phyloP scores from a whole-genome alignment of 2,888 invertebrate species.

The Tipula vernalis region DNA sequence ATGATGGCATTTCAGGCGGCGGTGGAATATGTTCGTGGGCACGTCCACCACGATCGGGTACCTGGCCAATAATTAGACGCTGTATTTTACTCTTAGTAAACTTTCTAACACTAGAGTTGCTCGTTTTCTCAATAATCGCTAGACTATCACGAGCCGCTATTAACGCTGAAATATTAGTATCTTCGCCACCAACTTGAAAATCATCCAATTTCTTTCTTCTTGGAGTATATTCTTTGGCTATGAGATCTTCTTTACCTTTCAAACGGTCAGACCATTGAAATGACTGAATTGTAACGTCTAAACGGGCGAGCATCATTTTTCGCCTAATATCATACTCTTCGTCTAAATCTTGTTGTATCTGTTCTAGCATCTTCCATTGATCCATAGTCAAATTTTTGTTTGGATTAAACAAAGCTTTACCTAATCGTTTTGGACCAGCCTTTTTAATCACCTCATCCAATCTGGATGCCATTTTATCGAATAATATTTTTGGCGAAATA shows the following conservation, averaged over 20 bases:
- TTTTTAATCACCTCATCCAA: slow-evolving; percentile 51
- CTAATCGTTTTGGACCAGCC: slow-evolving; percentile 42
- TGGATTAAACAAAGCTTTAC: slow-evolving; percentile 62
- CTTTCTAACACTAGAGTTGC: slow-evolving; percentile 70
- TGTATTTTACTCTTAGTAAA: slow-evolving; percentile 76
- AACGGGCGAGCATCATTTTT: slow-evolving; percentile 75
- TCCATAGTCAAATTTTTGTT: slow-evolving; percentile 53
- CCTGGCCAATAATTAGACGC: slow-evolving; percentile 81
- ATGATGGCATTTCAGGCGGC: slow-evolving; percentile 94
- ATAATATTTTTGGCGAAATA: slow-evolving; percentile 61
- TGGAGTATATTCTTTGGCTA: slow-evolving; percentile 45
- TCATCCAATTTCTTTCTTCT: slow-evolving; percentile 34
- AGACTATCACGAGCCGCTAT: slow-evolving; percentile 75
- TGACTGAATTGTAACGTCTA: slow-evolving; percentile 94
- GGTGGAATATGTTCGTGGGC: slow-evolving; percentile 85
- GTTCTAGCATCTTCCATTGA: slow-evolving; percentile 70
- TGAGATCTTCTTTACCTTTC: slow-evolving; percentile 57
- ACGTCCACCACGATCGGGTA: slow-evolving; percentile 90
- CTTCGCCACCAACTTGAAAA: slow-evolving; percentile 31
- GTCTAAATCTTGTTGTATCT: slow-evolving; percentile 56
- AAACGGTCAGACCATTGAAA: slow-evolving; percentile 88
- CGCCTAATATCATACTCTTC: slow-evolving; percentile 73
- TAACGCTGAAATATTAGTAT: slow-evolving; percentile 60
- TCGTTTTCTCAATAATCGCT: slow-evolving; percentile 84
- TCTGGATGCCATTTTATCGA: slow-evolving; percentile 61